Percentiles rank a stretch among this genome's conserved stretches.
Evolutionary conservation across 2,797 vertebrate species (phyloP).

Genomic region (Australoheros facetus): DNA sequence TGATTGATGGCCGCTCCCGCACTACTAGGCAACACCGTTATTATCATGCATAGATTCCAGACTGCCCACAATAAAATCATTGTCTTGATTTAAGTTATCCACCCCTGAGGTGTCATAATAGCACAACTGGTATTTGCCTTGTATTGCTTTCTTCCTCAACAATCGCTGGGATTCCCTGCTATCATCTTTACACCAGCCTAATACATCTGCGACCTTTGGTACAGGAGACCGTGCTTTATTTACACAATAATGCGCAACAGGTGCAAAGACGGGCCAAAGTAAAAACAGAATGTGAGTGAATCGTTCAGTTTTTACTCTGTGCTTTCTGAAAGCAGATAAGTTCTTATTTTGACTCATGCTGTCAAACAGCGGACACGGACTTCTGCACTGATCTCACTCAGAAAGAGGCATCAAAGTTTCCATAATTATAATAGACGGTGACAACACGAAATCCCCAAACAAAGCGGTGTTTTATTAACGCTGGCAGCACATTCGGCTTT

Average conservation of each 20-base stretch:
- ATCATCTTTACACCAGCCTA: constrained; percentile 50
- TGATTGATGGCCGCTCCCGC: constrained; percentile 81
- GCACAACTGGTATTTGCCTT: constrained; percentile 66
- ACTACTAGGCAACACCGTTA: constrained; percentile 80
- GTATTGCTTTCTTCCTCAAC: constrained; percentile 66
- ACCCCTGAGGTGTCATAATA: constrained; percentile 66
- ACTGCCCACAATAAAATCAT: constrained; percentile 83
- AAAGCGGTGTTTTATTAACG: neutral
- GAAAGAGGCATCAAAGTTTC: neutral
- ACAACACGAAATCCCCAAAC: too few relatives aligned
- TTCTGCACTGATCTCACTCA: neutral
- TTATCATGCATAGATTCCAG: constrained; percentile 81
- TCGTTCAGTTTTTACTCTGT: neutral
- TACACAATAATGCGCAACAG: constrained; percentile 42
- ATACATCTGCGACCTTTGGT: constrained; percentile 30
- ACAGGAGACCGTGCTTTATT: constrained; percentile 12
- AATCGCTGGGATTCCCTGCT: constrained; percentile 57
- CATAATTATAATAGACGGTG: neutral
- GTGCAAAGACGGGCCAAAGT: constrained; percentile 21
- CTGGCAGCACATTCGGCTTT: neutral
- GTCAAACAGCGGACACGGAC: neutral
- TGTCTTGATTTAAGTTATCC: constrained; percentile 78
- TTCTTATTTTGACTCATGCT: neutral
- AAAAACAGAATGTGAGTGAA: neutral
- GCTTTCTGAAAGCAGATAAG: neutral